A percentile compares a stretch with the other conserved stretches of the same genome.
phyloP scores from a whole-genome alignment of 1,140 invertebrate species.

The Drosophila watanabei region DNA sequence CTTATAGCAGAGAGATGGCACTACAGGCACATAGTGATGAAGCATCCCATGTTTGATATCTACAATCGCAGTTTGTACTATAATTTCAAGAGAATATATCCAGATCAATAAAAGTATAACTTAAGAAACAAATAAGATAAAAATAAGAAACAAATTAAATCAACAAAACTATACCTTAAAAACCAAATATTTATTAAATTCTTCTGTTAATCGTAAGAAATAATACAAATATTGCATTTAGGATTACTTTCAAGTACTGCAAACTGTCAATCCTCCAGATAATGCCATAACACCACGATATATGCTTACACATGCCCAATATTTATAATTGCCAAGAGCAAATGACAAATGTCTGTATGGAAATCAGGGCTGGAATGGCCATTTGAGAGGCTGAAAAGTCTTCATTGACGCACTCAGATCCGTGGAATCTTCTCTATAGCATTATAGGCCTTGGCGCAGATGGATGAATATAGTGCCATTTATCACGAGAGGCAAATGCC shows the following conservation, averaged over 20 bases:
- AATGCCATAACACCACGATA: slow-evolving; percentile 15
- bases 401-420: slow-evolving; percentile 51
- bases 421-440: neutral
- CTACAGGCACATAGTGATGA: slow-evolving; percentile 89
- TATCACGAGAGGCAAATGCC: slow-evolving; percentile 22
- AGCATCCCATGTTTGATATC: slow-evolving; percentile 90
- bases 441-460: slow-evolving; percentile 19
- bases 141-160: too few species aligned
- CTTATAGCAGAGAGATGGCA: slow-evolving; percentile 89
- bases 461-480: slow-evolving; percentile 45
- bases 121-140: neutral
- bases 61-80: slow-evolving; percentile 86
- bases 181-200: too few species aligned
- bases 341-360: slow-evolving; percentile 57
- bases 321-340: slow-evolving; percentile 40
- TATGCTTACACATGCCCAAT: slow-evolving; percentile 14
- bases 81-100: slow-evolving; percentile 70
- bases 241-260: neutral
- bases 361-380: slow-evolving; percentile 33
- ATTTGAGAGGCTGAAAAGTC: slow-evolving; percentile 49
- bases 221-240: neutral
- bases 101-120: slow-evolving; percentile 5
- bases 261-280: neutral
- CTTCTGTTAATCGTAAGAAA: too few species aligned
- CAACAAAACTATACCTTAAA: too few species aligned